Evolutionary conservation across 2,797 vertebrate genomes (phyloP), one percentile per base, ranked within the genome.

Genomic region (Philypnodon macrostomus): DNA sequence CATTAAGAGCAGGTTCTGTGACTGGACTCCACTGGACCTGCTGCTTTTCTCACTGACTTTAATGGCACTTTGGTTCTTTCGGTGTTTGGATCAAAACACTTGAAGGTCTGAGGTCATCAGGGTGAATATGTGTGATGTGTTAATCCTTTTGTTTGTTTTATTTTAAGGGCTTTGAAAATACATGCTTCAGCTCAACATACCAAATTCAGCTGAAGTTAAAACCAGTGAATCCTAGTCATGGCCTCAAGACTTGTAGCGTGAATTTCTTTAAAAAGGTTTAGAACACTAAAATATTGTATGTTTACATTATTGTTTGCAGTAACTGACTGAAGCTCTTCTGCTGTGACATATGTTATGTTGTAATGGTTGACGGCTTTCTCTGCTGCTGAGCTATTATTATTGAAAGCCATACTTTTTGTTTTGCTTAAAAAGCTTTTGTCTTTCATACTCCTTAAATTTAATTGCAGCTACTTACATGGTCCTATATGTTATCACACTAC

Each of bases 221-320:
- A n/a, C n/a, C n/a, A n/a, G n/a, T n/a, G n/a, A n/a, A n/a, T n/a
- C n/a, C n/a, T n/a, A n/a, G n/a, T n/a, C n/a, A n/a, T n/a, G n/a
- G n/a, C n/a, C n/a, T n/a, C n/a, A n/a, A n/a, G n/a, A n/a, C n/a
- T n/a, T n/a, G n/a, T n/a, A n/a, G n/a, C n/a, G n/a, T n/a, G n/a
- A n/a, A n/a, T n/a, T n/a, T n/a, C n/a, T n/a, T n/a, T n/a, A 16
- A 13, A 47, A 7, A 48, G 59, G 63, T 70, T 60, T 68, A 67
- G 33, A 48, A 53, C 12, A 53, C 35, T 15, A 32, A 30, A 37
- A 35, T 60, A 5, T 45, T 18, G 34, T 41, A 41, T 23, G 53
- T 63, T 61, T 64, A 69, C 53, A 48, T 45, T 45, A 58, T 29
- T 21, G 13, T 45, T 47, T n/a, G 38, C 3, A 16, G 36, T 16